Base-by-base conservation (phyloP, 2,797 vertebrate genomes). In the Sarcoramphus papa region DNA sequence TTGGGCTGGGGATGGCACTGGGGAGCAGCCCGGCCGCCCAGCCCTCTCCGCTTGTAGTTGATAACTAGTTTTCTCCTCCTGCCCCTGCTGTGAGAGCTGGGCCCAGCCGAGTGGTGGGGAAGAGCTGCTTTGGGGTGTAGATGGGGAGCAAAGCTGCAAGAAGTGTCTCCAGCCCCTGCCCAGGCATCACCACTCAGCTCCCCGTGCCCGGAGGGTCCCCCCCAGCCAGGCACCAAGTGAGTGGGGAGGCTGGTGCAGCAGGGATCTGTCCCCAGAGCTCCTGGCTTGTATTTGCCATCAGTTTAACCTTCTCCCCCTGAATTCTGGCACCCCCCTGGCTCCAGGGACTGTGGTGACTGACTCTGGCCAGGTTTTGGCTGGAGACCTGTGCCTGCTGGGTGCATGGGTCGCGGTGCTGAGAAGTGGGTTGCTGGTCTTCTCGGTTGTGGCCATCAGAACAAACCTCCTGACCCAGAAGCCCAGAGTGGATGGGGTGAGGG, bases 1-100 rank as follows among this genome's bases (percentile, higher is more conserved):
- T 72, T 3, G 6, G 90, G 88, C 63, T 2, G 25, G 67, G 81
- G 81, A 57, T 11, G 62, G 93, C 89, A 54, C 28, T 67, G 95
- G 86, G 91, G 88, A 85, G 63, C 82, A 95, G 94, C 77, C 88
- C 5, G 25, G 80, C 81, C 3, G 1, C 77, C 62, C 81, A 79
- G 89, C 94, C 95, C 86, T 92, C 85, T 90, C 79, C 1, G 90
- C 96, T 96, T 95, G 69, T 97, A 96, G 90, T 78, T 93, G 53
- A 77, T 95, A 87, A 94, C 59, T 95, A 95, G 68, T 85, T 87
- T 95, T 94, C 60, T 95, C 43, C 73, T 94, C 72, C 63, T 87
- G 87, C 56, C 82, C 85, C 69, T 8, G 14, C 78, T 88, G 77
- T 86, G 92, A 93, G 90, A 96, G 81, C 88, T 87, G 91, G 92